Percentiles rank a stretch among this genome's conserved stretches.
These are phyloP conservation scores for Cryptocheilus praepositus DNA, from an alignment of 2,888 invertebrate species.

Conservation along the genomic window DNA sequence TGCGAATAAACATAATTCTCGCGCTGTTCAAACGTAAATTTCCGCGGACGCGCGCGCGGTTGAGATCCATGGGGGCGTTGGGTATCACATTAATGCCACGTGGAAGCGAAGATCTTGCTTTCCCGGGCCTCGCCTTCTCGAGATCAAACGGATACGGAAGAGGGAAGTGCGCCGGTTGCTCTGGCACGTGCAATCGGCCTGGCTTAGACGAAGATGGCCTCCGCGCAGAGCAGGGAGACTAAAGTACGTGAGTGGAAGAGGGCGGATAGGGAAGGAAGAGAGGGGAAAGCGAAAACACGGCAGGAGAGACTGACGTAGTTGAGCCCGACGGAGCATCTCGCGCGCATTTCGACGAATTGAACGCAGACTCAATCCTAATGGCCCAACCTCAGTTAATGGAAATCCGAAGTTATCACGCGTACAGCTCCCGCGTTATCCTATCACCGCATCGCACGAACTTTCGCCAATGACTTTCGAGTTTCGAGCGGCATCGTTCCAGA, in stretches of 20 bases:
- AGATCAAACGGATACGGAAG: slow-evolving; percentile 1
- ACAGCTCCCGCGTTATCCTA: slow-evolving; percentile 47
- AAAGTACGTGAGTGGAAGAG: too few relatives aligned
- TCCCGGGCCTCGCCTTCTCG: not conserved
- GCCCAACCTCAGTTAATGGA: slow-evolving; percentile 46
- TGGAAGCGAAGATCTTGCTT: not conserved
- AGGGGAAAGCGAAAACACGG: not conserved
- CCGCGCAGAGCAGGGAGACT: too few relatives aligned
- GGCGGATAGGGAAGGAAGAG: too few relatives aligned
- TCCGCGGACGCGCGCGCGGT: not conserved
- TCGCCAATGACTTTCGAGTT: slow-evolving; percentile 56
- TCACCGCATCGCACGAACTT: slow-evolving; percentile 42
- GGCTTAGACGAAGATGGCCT: too few relatives aligned
- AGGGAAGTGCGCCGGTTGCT: too few relatives aligned
- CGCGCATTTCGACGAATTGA: slow-evolving; percentile 31
- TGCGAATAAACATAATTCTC: not conserved
- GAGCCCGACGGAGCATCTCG: not conserved
- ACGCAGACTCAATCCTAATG: slow-evolving; percentile 13
- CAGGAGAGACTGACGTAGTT: not conserved
- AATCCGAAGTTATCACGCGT: slow-evolving; percentile 55
- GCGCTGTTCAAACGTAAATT: not conserved
- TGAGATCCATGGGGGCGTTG: not conserved
- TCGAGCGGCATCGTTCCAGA: slow-evolving; percentile 57
- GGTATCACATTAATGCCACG: slow-evolving; percentile 1
- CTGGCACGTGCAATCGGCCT: too few relatives aligned